A percentile compares a stretch with the other conserved stretches of the same genome.
Evolutionary conservation across 2,888 invertebrate genomes (phyloP).

Genomic region (Congeria kusceri): DNA sequence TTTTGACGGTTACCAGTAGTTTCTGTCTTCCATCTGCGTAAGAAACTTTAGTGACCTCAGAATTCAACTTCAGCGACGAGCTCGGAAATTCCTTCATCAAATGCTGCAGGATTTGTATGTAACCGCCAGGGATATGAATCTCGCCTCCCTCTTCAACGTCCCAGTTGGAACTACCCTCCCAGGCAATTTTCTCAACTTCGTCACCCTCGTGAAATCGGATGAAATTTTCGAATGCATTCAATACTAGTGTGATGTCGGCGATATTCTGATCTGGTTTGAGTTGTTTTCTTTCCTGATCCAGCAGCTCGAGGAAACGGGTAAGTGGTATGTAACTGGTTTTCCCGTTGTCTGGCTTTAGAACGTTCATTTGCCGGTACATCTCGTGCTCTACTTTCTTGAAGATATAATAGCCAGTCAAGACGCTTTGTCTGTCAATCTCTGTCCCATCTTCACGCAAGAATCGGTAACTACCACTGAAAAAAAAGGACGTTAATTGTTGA

Average conservation of each 20-base stretch:
- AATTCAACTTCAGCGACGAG: conserved; percentile 86
- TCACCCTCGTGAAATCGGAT: conserved; percentile 73
- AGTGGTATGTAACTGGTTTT: background rate
- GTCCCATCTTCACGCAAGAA: conserved; percentile 69
- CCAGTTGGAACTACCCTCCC: conserved; percentile 29
- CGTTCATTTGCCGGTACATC: conserved; percentile 3
- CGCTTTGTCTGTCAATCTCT: conserved; percentile 54
- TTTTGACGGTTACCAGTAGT: conserved; percentile 8
- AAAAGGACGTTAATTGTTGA: too few relatives aligned
- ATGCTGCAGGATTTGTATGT: conserved; percentile 86
- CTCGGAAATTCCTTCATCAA: conserved; percentile 86
- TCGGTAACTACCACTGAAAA: conserved; percentile 49
- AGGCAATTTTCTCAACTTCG: conserved; percentile 65
- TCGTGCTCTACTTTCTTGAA: conserved; percentile 32
- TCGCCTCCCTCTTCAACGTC: conserved; percentile 85
- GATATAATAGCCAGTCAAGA: conserved; percentile 46
- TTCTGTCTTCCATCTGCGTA: conserved; percentile 87
- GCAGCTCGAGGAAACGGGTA: conserved; percentile 21
- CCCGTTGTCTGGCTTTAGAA: background rate
- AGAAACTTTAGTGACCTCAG: conserved; percentile 90
- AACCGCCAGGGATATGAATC: conserved; percentile 89
- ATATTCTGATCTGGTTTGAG: too few relatives aligned
- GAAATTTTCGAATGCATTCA: conserved; percentile 68
- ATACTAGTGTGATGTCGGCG: conserved; percentile 54
- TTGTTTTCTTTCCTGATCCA: background rate